Evolutionary conservation across 64 coral and sea anemone species (phyloP).

Genomic region (Pocillopora damicornis): DNA sequence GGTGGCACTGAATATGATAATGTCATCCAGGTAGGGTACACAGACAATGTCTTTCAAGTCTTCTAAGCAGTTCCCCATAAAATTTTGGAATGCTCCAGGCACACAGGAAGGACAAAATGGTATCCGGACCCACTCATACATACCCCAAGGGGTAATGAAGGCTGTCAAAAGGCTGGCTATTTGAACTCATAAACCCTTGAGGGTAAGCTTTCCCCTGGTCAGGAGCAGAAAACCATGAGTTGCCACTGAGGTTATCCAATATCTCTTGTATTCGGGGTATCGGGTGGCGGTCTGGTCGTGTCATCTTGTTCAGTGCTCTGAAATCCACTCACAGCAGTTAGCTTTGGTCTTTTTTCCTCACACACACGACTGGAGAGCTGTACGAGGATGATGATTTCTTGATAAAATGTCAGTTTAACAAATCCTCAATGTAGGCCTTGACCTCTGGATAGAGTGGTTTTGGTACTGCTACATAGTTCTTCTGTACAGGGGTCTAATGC

Average conservation of each 20-base stretch:
- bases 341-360: conserved; percentile 56
- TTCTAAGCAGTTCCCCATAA: conserved; percentile 64
- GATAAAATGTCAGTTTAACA: conserved; percentile 53
- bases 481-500: conserved; percentile 43
- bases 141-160: conserved; percentile 67
- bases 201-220: conserved; percentile 63
- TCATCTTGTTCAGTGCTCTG: conserved; percentile 50
- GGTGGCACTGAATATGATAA: conserved; percentile 57
- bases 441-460: conserved; percentile 74
- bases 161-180: conserved; percentile 61
- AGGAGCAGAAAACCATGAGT: conserved; percentile 43
- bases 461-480: conserved; percentile 59
- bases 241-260: conserved; percentile 58
- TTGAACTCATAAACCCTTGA: conserved; percentile 42
- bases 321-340: conserved; percentile 60
- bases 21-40: conserved; percentile 65
- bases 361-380: conserved; percentile 73
- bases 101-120: conserved; percentile 55
- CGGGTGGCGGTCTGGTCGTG: conserved; percentile 39
- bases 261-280: conserved; percentile 51
- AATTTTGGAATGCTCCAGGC: conserved; percentile 43
- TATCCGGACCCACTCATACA: conserved; percentile 66
- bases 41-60: conserved; percentile 48
- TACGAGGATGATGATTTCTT: conserved; percentile 54
- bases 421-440: conserved; percentile 68